Evolutionary conservation across 2,888 invertebrate species (phyloP).

Genomic region (Mermis nigrescens): DNA sequence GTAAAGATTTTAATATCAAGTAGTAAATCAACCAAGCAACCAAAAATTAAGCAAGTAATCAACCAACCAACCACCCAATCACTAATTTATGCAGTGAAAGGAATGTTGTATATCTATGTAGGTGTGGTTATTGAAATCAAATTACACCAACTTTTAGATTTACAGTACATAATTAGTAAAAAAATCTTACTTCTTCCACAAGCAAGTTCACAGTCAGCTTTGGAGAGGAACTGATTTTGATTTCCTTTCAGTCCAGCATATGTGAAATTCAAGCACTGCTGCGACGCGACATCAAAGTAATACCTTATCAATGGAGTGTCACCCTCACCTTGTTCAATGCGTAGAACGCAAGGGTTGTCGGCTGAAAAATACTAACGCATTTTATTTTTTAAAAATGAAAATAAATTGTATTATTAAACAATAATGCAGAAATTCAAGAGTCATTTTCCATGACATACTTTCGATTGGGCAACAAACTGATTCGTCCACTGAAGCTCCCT

Average conservation of each 20-base stretch:
- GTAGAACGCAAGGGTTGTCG: conserved; percentile 5
- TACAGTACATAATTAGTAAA: too few species aligned
- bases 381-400: neutral
- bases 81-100: too few species aligned
- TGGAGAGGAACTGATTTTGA: conserved; percentile 15
- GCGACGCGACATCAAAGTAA: conserved; percentile 12
- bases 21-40: too few species aligned
- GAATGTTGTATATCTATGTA: too few species aligned
- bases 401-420: neutral
- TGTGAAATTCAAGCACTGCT: conserved; percentile 12
- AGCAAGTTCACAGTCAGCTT: conserved; percentile 10
- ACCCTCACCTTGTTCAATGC: conserved; percentile 18
- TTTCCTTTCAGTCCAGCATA: conserved; percentile 13
- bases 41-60: too few species aligned
- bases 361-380: conserved; percentile 4
- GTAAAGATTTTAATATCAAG: too few species aligned
- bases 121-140: neutral
- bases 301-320: conserved; percentile 15
- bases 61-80: too few species aligned
- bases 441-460: neutral
- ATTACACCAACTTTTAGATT: neutral
- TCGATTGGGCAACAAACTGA: conserved; percentile 13
- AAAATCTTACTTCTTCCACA: conserved; percentile 10
- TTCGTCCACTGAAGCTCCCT: conserved; percentile 8
- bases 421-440: neutral